Evolutionary conservation across 2,797 vertebrate genomes (phyloP).

Genomic region (Echiichthys vipera): DNA sequence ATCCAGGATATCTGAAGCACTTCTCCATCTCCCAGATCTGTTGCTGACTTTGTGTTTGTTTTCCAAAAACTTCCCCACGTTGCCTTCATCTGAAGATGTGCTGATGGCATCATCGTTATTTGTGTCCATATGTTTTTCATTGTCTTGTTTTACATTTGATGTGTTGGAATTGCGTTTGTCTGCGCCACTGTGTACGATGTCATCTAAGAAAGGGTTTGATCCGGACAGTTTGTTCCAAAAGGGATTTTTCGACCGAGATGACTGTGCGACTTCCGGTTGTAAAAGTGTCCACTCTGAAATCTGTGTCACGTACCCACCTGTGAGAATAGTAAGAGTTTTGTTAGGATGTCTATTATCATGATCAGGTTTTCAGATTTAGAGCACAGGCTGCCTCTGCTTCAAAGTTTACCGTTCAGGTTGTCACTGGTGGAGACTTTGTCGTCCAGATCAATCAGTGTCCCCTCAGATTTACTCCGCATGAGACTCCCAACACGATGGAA

Average conservation of each 20-base stretch:
- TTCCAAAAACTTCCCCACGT: conserved; percentile 81
- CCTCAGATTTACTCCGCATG: conserved; percentile 90
- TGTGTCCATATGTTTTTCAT: conserved; percentile 76
- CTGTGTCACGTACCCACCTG: conserved; percentile 69
- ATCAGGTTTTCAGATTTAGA: neutral
- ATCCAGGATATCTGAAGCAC: conserved; percentile 92
- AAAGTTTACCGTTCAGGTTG: conserved; percentile 76
- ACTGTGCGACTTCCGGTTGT: conserved; percentile 63
- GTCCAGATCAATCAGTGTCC: conserved; percentile 90
- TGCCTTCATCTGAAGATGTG: conserved; percentile 92
- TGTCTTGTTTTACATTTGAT: conserved; percentile 83
- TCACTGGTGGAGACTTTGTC: conserved; percentile 71
- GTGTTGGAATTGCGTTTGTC: conserved; percentile 68
- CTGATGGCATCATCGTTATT: conserved; percentile 84
- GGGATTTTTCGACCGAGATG: conserved; percentile 86
- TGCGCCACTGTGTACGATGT: conserved; percentile 84
- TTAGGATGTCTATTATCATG: neutral
- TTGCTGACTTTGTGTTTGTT: conserved; percentile 76
- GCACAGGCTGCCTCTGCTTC: neutral
- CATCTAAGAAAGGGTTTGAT: conserved; percentile 95
- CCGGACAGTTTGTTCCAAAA: conserved; percentile 93
- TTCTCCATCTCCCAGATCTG: conserved; percentile 90
- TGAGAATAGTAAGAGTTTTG: conserved; percentile 28
- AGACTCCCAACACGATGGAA: conserved; percentile 81
- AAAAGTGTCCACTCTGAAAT: conserved; percentile 70